A percentile compares a stretch with the other conserved stretches of the same genome.
phyloP scores from a whole-genome alignment of 2,113 vertebrate species.

The Oceanites oceanicus region DNA sequence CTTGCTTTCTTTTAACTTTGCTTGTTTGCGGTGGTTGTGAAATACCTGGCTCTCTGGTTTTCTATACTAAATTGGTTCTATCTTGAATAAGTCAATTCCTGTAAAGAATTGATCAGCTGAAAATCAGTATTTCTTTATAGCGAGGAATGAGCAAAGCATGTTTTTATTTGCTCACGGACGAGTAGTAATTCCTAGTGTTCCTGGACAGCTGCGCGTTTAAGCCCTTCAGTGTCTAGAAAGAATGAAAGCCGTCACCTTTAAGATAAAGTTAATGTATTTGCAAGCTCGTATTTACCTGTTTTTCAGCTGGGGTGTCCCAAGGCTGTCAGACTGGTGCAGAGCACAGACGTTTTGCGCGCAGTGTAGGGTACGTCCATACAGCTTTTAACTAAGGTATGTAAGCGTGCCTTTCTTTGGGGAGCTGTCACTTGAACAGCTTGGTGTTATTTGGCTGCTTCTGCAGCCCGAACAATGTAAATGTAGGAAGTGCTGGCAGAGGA shows the following conservation, averaged over 20 bases:
- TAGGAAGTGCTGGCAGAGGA: background rate
- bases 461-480: rapidly evolving
- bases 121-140: background rate
- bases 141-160: background rate
- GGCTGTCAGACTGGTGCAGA: background rate
- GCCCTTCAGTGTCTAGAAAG: background rate
- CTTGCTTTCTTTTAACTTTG: background rate
- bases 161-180: background rate
- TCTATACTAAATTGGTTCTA: background rate
- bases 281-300: background rate
- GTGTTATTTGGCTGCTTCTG: background rate
- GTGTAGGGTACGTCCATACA: rapidly evolving
- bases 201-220: background rate
- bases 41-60: background rate
- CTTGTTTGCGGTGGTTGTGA: background rate
- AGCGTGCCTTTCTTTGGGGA: background rate
- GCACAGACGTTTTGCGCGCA: rapidly evolving
- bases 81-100: background rate
- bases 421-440: background rate
- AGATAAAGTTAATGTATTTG: background rate
- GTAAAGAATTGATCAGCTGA: background rate
- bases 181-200: background rate
- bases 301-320: background rate
- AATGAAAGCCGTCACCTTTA: background rate
- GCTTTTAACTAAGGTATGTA: background rate